A percentile compares a stretch with the other conserved stretches of the same genome.
phyloP scores from a whole-genome alignment of 1,140 invertebrate genomes.

The Atta texana region DNA sequence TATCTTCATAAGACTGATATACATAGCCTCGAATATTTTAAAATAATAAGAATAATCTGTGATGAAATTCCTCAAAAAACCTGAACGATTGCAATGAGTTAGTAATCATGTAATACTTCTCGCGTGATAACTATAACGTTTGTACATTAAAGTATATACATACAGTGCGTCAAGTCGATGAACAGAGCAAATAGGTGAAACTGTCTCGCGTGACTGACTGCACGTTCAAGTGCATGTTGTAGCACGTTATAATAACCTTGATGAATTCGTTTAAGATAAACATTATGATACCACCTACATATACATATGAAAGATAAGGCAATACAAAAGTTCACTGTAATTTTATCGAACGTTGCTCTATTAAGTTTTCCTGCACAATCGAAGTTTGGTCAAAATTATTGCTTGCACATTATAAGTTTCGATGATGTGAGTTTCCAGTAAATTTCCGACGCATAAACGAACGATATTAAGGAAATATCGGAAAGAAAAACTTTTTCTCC shows the following conservation, averaged over 20 bases:
- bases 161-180: neutral
- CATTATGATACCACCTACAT: neutral
- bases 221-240: neutral
- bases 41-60: neutral
- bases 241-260: neutral
- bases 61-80: neutral
- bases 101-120: constrained; percentile 2
- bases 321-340: neutral
- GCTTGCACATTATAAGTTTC: constrained; percentile 25
- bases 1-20: neutral
- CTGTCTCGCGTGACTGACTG: constrained; percentile 18
- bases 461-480: constrained; percentile 40
- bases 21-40: neutral
- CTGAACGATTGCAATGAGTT: neutral
- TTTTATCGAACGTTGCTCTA: constrained; percentile 4
- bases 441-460: constrained; percentile 20
- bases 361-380: constrained; percentile 13
- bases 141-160: neutral
- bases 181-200: constrained; percentile 25
- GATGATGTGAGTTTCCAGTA: neutral
- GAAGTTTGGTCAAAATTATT: constrained; percentile 26
- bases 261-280: constrained; percentile 34
- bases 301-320: neutral
- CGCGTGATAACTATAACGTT: neutral
- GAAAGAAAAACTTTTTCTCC: constrained; percentile 53